Evolutionary conservation across 2,888 invertebrate species (phyloP), one percentile per base, ranked within the genome.

Genomic region (Linnaemya vulpina): DNA sequence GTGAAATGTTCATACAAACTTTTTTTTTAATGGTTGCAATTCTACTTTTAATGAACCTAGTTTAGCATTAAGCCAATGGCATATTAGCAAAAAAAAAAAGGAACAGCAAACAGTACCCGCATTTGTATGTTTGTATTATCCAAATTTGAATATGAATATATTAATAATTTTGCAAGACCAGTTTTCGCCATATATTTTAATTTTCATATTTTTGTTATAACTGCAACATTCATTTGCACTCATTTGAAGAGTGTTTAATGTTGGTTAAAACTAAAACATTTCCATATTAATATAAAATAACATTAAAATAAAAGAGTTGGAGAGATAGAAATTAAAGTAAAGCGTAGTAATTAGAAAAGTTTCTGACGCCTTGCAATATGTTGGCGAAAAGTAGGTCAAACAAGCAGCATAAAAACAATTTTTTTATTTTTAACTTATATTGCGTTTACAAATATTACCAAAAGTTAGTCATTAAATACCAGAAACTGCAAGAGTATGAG

Each of bases 291-390:
- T 15, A 63, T 53, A n/a, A 15, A 40, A 15, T n/a, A 43, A 30
- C 3, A 20, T 15, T 11, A 46, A 65, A 40, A 43, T 53, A 75
- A 38, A 58, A 46, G 13, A 62, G 30, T 30, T 20, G 20, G 10
- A 78, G 62, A 30, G 30, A 79, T 51, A 62, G 38, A 49, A 70
- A 67, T 11, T 49, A 62, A 71, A 78, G 49, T 71, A 25, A 46
- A 73, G 60, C 62, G 46, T 43, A 71, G 38, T 79, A 84, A 84
- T 84, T 84, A 79, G 43, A 84, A 84, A 83, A 79, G 63, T 70
- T 83, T 49, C 78, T 78, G 68, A 67, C 73, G 49, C 51, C 60
- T 13, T 73, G 49, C 35, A 58, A 58, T 20, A 51, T 15, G 55
- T 43, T 11, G 15, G n/a, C 11, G 30, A 30, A 77, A 79, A 71